Conservation (phyloP, 2,797 vertebrate species). For the Chrosomus eos region DNA sequence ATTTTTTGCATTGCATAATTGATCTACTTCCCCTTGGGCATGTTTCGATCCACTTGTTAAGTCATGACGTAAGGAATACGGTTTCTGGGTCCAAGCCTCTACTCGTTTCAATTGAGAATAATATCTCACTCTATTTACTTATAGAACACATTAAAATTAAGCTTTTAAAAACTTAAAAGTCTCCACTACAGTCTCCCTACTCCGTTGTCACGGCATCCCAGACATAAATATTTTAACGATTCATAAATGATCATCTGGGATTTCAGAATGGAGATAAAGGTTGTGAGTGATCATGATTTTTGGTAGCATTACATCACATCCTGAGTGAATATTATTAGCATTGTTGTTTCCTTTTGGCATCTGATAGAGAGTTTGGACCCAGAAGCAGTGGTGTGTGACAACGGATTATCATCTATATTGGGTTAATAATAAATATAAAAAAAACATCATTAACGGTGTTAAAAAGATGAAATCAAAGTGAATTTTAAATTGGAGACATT, state of each 20-base stretch:
- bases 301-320: neutral
- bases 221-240: neutral
- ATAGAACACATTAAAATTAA: neutral
- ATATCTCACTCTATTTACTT: neutral
- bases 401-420: neutral
- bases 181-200: neutral
- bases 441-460: neutral
- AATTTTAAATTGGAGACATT: neutral
- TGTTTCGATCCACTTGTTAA: neutral
- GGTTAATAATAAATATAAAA: neutral
- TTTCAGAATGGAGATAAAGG: neutral
- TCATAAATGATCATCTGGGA: neutral
- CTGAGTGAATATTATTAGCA: neutral
- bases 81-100: neutral
- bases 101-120: neutral
- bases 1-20: neutral
- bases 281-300: neutral
- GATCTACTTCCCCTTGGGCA: neutral
- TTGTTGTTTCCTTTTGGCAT: neutral
- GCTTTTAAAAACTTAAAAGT: neutral
- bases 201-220: neutral
- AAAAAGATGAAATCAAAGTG: neutral
- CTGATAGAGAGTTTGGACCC: neutral
- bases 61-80: neutral
- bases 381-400: neutral